phyloP scores from a whole-genome alignment of 1,140 invertebrate genomes.

The Drosophila busckii region DNA sequence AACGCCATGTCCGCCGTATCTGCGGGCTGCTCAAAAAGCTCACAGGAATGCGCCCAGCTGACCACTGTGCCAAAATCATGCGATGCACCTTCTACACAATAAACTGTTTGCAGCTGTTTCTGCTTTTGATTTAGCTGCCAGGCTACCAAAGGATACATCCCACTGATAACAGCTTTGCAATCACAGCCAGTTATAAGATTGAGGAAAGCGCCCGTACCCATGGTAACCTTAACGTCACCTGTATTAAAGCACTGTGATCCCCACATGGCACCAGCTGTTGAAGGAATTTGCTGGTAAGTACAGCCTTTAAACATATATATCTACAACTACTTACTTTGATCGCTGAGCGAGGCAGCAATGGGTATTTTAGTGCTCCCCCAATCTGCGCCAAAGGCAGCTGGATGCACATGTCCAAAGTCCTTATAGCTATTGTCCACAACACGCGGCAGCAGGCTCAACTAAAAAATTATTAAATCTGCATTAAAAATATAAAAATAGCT shows the following conservation, averaged over 20 bases:
- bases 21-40: constrained; percentile 84
- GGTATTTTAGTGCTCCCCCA: constrained; percentile 85
- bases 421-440: constrained; percentile 87
- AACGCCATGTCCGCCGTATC: constrained; percentile 86
- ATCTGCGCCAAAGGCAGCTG: constrained; percentile 85
- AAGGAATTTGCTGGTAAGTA: too few relatives aligned
- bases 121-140: constrained; percentile 85
- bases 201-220: constrained; percentile 95
- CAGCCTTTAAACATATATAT: too few relatives aligned
- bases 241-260: constrained; percentile 91
- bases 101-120: constrained; percentile 80
- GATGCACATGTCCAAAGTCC: constrained; percentile 85
- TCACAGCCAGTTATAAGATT: constrained; percentile 90
- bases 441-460: constrained; percentile 87
- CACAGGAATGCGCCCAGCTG: constrained; percentile 89
- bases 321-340: too few relatives aligned
- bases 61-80: constrained; percentile 93
- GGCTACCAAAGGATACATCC: constrained; percentile 93
- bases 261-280: constrained; percentile 95
- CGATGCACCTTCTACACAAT: constrained; percentile 90
- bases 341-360: constrained; percentile 82
- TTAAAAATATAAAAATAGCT: background rate
- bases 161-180: constrained; percentile 88
- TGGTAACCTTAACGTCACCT: constrained; percentile 93
- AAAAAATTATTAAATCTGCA: constrained; percentile 78